A percentile compares a stretch with the other conserved stretches of the same genome.
phyloP scores from a whole-genome alignment of 2,888 invertebrate species.

The Zygaena filipendulae region DNA sequence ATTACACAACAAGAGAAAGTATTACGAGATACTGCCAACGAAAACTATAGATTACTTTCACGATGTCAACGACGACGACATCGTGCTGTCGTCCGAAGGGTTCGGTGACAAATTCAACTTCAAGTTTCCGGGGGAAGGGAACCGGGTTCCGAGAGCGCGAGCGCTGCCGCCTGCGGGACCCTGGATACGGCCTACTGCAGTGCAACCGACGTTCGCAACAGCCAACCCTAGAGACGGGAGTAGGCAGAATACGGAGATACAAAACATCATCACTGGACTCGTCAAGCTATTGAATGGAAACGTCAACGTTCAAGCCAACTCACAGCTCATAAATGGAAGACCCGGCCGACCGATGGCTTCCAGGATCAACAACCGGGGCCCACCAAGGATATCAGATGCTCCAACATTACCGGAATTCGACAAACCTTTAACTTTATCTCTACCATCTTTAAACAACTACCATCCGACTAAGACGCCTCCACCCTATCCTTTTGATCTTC shows the following conservation, averaged over 20 bases:
- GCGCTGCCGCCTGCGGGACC: constrained; percentile 75
- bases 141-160: constrained; percentile 78
- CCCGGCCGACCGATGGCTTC: constrained; percentile 76
- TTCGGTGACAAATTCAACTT: constrained; percentile 54
- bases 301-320: constrained; percentile 85
- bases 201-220: constrained; percentile 66
- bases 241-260: constrained; percentile 74
- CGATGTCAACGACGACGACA: constrained; percentile 42
- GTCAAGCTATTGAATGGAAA: constrained; percentile 90
- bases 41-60: constrained; percentile 47
- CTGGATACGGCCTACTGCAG: constrained; percentile 67
- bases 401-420: constrained; percentile 78
- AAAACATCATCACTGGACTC: constrained; percentile 90
- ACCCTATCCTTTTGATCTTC: constrained; percentile 82
- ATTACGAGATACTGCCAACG: constrained; percentile 67
- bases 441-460: constrained; percentile 50
- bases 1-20: constrained; percentile 51
- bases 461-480: constrained; percentile 67
- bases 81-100: constrained; percentile 41
- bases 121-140: constrained; percentile 78
- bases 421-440: constrained; percentile 51
- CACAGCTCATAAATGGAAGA: constrained; percentile 68
- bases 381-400: constrained; percentile 84
- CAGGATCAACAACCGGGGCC: constrained; percentile 90
- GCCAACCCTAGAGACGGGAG: constrained; percentile 52